phyloP scores from a whole-genome alignment of 2,888 invertebrate genomes.

The Schrankia costaestrigalis region DNA sequence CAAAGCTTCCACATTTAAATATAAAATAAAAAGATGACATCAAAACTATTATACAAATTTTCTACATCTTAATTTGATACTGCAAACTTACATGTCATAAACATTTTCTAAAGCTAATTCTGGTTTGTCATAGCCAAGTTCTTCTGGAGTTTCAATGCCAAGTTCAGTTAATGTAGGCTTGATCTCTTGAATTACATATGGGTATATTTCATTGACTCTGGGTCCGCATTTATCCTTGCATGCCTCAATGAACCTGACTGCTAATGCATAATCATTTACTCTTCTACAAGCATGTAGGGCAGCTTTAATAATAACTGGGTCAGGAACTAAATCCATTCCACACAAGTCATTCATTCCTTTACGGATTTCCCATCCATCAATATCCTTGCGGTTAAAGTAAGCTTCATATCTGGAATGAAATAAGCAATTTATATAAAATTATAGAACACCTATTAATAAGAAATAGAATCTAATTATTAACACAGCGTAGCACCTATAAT shows the following conservation, averaged over 20 bases:
- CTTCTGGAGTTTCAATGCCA: slow-evolving; percentile 96
- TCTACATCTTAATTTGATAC: slow-evolving; percentile 61
- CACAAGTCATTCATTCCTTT: slow-evolving; percentile 94
- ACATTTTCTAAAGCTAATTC: slow-evolving; percentile 92
- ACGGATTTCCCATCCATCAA: slow-evolving; percentile 97
- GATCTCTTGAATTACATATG: slow-evolving; percentile 94
- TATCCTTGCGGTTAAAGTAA: slow-evolving; percentile 91
- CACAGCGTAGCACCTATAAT: too few species aligned
- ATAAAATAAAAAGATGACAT: slow-evolving; percentile 61
- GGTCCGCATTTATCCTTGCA: slow-evolving; percentile 93
- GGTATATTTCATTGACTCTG: slow-evolving; percentile 88
- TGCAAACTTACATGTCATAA: slow-evolving; percentile 81
- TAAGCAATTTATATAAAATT: too few species aligned
- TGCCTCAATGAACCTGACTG: slow-evolving; percentile 95
- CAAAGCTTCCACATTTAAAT: slow-evolving; percentile 48
- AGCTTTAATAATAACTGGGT: slow-evolving; percentile 92
- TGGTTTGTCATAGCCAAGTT: slow-evolving; percentile 98
- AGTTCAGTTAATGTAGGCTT: slow-evolving; percentile 95
- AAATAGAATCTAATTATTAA: too few species aligned
- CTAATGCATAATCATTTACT: slow-evolving; percentile 96
- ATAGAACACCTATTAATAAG: too few species aligned
- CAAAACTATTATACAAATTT: slow-evolving; percentile 72
- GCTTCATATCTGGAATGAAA: slow-evolving; percentile 83
- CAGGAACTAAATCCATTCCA: slow-evolving; percentile 95
- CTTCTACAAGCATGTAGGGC: slow-evolving; percentile 95